A percentile compares a stretch with the other conserved stretches of the same genome.
Conservation (phyloP, 2,113 vertebrate genomes). For the Urocolius indicus region DNA sequence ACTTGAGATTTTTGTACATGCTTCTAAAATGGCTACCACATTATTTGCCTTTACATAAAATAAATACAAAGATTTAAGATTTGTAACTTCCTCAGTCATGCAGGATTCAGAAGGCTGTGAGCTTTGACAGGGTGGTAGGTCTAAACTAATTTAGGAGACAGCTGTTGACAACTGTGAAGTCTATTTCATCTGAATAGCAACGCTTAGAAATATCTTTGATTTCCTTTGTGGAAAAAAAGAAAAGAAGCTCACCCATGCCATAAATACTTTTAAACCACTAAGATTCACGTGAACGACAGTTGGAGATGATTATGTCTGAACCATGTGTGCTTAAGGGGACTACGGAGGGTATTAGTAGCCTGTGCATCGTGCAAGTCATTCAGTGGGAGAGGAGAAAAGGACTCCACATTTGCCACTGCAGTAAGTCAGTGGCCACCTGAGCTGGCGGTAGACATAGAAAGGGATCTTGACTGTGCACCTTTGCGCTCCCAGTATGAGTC, state of each 20-base stretch:
- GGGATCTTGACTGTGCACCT: rapidly evolving
- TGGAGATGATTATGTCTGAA: not conserved
- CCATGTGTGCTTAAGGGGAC: not conserved
- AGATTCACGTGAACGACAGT: not conserved
- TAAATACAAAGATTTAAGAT: conserved; percentile 9
- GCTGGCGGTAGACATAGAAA: not conserved
- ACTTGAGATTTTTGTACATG: not conserved
- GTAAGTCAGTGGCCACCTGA: not conserved
- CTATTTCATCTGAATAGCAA: not conserved
- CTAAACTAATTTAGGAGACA: conserved; percentile 27
- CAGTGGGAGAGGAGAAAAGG: not conserved
- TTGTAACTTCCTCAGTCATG: not conserved
- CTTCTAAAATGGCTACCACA: conserved; percentile 47
- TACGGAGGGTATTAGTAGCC: conserved; percentile 2
- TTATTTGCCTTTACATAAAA: conserved; percentile 30
- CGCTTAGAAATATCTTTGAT: conserved; percentile 39
- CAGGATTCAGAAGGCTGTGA: not conserved
- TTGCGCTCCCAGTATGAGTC: rapidly evolving
- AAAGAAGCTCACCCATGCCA: conserved; percentile 15
- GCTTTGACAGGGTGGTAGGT: conserved; percentile 29
- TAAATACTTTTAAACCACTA: conserved; percentile 49
- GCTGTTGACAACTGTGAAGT: conserved; percentile 43
- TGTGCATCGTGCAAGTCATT: not conserved
- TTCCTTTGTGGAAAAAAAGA: conserved; percentile 46
- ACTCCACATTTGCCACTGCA: not conserved